Evolutionary conservation across 2,888 invertebrate genomes (phyloP).

Genomic region (Heliconius hortense): DNA sequence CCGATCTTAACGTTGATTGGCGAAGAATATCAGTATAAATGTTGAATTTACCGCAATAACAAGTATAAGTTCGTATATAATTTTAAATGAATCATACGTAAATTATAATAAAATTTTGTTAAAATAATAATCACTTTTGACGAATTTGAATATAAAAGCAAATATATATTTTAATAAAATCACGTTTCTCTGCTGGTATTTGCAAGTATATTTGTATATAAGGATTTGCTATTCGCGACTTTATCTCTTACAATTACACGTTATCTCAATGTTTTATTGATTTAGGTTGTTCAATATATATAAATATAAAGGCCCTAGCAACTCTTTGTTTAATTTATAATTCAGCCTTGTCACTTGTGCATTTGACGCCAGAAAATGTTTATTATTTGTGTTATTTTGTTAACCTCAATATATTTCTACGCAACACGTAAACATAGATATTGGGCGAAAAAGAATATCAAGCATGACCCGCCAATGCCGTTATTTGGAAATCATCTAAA

Average conservation of each 20-base stretch:
- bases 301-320: not conserved
- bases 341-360: not conserved
- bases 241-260: not conserved
- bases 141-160: too few relatives aligned
- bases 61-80: too few relatives aligned
- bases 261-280: not conserved
- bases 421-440: conserved; percentile 45
- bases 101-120: too few relatives aligned
- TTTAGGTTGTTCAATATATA: not conserved
- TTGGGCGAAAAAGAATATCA: conserved; percentile 58
- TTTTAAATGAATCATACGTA: too few relatives aligned
- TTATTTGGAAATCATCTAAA: conserved; percentile 58
- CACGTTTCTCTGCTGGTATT: not conserved
- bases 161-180: too few relatives aligned
- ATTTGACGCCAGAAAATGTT: conserved; percentile 6
- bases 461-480: conserved; percentile 56
- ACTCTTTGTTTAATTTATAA: not conserved
- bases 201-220: not conserved
- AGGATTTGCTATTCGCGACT: not conserved
- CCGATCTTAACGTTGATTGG: too few relatives aligned
- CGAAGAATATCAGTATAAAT: too few relatives aligned
- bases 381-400: conserved; percentile 17
- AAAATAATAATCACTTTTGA: too few relatives aligned
- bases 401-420: conserved; percentile 33
- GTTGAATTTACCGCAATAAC: too few relatives aligned